Conservation (phyloP, 2,888 invertebrate species). For the Tinea trinotella region DNA sequence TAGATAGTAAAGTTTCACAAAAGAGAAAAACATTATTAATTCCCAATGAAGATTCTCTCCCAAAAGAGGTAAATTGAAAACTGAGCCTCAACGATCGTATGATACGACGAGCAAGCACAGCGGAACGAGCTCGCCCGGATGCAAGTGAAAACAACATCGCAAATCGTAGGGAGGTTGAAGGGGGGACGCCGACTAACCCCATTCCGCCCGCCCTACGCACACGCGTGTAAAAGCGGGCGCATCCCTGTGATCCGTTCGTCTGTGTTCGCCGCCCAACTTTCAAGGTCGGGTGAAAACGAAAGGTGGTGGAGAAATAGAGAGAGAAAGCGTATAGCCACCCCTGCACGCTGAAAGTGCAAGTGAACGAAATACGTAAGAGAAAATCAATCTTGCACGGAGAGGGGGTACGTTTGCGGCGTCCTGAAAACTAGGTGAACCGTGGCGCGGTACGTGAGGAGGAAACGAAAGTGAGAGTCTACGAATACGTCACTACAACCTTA, state of each 20-base stretch:
- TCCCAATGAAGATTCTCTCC: neutral
- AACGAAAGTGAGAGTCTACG: conserved; percentile 3
- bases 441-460: conserved; percentile 25
- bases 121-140: conserved; percentile 41
- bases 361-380: conserved; percentile 55
- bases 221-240: conserved; percentile 9
- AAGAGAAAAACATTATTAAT: neutral
- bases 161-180: conserved; percentile 30
- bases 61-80: conserved; percentile 17
- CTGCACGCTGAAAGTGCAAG: conserved; percentile 56
- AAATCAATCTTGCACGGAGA: conserved; percentile 70
- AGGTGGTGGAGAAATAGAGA: conserved; percentile 32
- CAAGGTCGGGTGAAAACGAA: conserved; percentile 57
- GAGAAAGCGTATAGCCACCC: conserved; percentile 45
- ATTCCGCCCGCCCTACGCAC: conserved; percentile 11
- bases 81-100: conserved; percentile 4
- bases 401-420: conserved; percentile 26
- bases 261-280: conserved; percentile 49
- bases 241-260: conserved; percentile 30
- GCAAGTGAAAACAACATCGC: conserved; percentile 62
- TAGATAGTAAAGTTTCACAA: neutral
- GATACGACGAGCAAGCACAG: neutral
- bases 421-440: conserved; percentile 66
- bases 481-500: neutral
- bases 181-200: conserved; percentile 23